Evolutionary conservation across 2,888 invertebrate genomes (phyloP).

Genomic region (Alloplasta piceator): DNA sequence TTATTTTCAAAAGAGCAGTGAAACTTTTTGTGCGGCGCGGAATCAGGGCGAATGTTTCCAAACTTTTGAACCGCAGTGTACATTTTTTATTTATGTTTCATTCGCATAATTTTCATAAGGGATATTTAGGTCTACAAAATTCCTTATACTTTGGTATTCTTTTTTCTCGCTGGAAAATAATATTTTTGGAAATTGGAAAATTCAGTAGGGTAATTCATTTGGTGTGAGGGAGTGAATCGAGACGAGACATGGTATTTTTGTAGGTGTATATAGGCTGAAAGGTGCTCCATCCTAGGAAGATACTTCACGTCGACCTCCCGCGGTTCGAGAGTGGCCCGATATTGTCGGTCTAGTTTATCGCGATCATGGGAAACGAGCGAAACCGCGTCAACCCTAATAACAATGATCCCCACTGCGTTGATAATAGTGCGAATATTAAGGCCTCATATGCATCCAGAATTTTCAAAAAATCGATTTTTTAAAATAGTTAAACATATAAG

Average conservation of each 20-base stretch:
- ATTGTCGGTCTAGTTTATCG: conserved; percentile 47
- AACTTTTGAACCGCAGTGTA: too few species aligned
- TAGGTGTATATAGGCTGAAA: conserved; percentile 17
- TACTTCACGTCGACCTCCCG: conserved; percentile 51
- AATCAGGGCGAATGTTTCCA: too few species aligned
- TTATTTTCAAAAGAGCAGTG: too few species aligned
- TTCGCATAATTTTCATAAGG: too few species aligned
- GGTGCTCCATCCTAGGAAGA: conserved; percentile 35
- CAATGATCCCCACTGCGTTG: conserved; percentile 39
- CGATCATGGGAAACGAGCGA: conserved; percentile 27
- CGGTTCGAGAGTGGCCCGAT: conserved; percentile 8
- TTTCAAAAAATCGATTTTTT: too few species aligned
- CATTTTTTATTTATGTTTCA: too few species aligned
- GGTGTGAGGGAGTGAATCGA: conserved; percentile 18
- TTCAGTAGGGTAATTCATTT: not conserved
- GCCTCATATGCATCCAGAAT: too few species aligned
- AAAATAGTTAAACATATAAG: too few species aligned
- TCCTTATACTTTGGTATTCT: too few species aligned
- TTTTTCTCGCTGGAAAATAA: not conserved
- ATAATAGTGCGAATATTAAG: too few species aligned
- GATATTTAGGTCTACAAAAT: too few species aligned
- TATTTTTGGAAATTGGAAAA: not conserved
- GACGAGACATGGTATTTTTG: not conserved
- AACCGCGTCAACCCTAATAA: conserved; percentile 59
- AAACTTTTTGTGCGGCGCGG: too few species aligned